phyloP scores from a whole-genome alignment of 2,888 invertebrate species.

The Bellardia pandia region DNA sequence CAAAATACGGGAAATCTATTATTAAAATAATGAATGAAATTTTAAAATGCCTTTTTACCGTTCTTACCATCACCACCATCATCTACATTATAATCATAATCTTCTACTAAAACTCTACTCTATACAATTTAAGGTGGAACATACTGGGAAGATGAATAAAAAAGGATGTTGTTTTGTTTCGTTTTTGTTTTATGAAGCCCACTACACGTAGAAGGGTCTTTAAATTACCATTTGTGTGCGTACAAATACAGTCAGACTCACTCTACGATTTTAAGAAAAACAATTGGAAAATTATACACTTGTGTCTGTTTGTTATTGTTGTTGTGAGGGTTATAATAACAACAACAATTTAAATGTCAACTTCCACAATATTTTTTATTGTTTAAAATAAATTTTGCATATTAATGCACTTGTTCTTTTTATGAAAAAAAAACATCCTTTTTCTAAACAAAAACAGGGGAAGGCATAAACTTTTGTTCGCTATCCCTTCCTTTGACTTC shows the following conservation, averaged over 20 bases:
- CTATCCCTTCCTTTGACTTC: slow-evolving; percentile 2
- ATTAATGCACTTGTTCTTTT: slow-evolving; percentile 73
- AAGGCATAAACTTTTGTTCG: slow-evolving; percentile 8
- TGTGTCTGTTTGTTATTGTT: slow-evolving; percentile 74
- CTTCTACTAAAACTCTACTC: slow-evolving; percentile 16
- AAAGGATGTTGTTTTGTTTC: slow-evolving; percentile 38
- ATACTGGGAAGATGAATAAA: slow-evolving; percentile 19
- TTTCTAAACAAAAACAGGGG: slow-evolving; percentile 32
- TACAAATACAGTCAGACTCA: slow-evolving; percentile 35
- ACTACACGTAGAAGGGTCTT: slow-evolving; percentile 51
- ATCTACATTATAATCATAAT: slow-evolving; percentile 72
- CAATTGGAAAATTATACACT: slow-evolving; percentile 84
- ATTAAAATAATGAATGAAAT: slow-evolving; percentile 83
- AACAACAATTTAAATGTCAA: slow-evolving; percentile 70
- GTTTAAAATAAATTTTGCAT: slow-evolving; percentile 73
- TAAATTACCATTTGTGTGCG: slow-evolving; percentile 62
- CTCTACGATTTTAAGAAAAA: slow-evolving; percentile 76
- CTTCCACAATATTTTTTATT: slow-evolving; percentile 70
- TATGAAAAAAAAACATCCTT: slow-evolving; percentile 30
- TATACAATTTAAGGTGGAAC: slow-evolving; percentile 56
- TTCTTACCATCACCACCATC: slow-evolving; percentile 74
- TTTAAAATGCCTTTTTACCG: slow-evolving; percentile 78
- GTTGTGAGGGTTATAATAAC: slow-evolving; percentile 64
- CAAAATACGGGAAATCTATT: slow-evolving; percentile 76
- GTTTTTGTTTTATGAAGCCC: slow-evolving; percentile 44